These are phyloP conservation scores for Amphiduros pacificus DNA, from an alignment of 2,888 invertebrate genomes.

Conservation along the genomic window DNA sequence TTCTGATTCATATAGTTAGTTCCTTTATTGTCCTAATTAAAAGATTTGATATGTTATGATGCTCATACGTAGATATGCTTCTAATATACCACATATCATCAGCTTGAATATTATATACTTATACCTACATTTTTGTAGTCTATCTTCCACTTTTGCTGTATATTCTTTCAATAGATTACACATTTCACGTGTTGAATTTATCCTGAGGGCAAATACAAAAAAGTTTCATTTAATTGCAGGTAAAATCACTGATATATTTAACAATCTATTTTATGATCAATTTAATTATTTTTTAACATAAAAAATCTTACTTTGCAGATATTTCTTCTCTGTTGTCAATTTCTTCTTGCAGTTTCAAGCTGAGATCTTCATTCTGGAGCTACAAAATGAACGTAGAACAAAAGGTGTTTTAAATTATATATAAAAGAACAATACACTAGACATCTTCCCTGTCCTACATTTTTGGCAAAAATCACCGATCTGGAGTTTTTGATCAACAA, in stretches of 20 bases:
- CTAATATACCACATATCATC: too few species aligned
- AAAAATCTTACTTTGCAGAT: slow-evolving; percentile 30
- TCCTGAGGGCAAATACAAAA: slow-evolving; percentile 31
- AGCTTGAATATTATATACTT: too few species aligned
- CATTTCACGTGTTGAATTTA: slow-evolving; percentile 43
- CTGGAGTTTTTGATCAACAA: too few species aligned
- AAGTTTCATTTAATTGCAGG: not conserved
- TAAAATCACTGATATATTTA: not conserved
- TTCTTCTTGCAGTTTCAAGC: slow-evolving; percentile 46
- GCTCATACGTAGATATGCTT: too few species aligned
- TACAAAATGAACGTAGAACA: slow-evolving; percentile 20
- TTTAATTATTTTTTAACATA: not conserved
- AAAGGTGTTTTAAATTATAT: not conserved
- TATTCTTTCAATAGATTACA: slow-evolving; percentile 45
- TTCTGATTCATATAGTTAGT: too few species aligned
- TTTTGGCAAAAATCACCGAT: not conserved
- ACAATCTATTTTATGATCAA: not conserved
- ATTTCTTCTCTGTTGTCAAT: slow-evolving; percentile 43
- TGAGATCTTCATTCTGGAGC: slow-evolving; percentile 50
- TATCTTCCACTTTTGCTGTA: slow-evolving; percentile 40
- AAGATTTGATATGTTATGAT: too few species aligned
- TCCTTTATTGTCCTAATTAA: too few species aligned
- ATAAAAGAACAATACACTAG: not conserved
- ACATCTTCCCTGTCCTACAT: not conserved
- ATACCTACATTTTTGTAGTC: slow-evolving; percentile 40